phyloP scores from a whole-genome alignment of 2,888 invertebrate genomes.

The Melanotus villosus region DNA sequence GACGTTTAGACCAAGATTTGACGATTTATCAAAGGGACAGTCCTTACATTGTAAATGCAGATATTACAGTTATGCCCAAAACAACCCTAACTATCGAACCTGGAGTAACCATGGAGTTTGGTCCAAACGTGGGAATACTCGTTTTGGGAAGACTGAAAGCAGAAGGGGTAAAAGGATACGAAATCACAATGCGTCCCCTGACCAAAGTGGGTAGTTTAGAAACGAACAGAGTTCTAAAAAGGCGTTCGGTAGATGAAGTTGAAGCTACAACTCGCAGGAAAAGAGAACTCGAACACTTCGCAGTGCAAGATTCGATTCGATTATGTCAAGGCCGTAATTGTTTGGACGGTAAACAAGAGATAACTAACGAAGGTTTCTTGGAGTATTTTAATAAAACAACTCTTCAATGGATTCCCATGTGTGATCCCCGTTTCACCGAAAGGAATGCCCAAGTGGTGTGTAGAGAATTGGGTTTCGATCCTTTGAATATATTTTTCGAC shows the following conservation, averaged over 20 bases:
- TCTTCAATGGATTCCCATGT: conserved; percentile 96
- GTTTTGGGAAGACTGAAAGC: conserved; percentile 93
- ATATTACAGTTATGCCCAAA: conserved; percentile 97
- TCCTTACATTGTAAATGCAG: conserved; percentile 87
- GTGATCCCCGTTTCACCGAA: conserved; percentile 95
- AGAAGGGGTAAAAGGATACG: conserved; percentile 81
- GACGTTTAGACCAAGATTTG: conserved; percentile 79
- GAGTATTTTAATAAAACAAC: conserved; percentile 97
- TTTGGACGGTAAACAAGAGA: conserved; percentile 71
- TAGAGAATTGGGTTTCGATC: conserved; percentile 90
- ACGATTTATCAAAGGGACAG: conserved; percentile 74
- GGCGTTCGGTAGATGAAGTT: conserved; percentile 66
- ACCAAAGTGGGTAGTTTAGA: conserved; percentile 58
- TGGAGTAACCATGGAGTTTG: conserved; percentile 93
- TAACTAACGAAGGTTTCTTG: conserved; percentile 86
- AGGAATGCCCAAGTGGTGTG: conserved; percentile 98
- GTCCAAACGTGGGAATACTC: conserved; percentile 95
- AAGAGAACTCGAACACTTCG: conserved; percentile 73
- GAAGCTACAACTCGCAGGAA: conserved; percentile 58
- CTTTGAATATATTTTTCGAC: conserved; percentile 90
- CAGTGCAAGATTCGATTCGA: conserved; percentile 77
- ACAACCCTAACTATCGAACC: conserved; percentile 88
- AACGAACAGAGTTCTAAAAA: conserved; percentile 64
- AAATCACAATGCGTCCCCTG: conserved; percentile 84
- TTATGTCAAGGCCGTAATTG: conserved; percentile 85